A percentile compares a stretch with the other conserved stretches of the same genome.
Conservation (phyloP, 2,797 vertebrate genomes). For the Tiaroga cobitis region DNA sequence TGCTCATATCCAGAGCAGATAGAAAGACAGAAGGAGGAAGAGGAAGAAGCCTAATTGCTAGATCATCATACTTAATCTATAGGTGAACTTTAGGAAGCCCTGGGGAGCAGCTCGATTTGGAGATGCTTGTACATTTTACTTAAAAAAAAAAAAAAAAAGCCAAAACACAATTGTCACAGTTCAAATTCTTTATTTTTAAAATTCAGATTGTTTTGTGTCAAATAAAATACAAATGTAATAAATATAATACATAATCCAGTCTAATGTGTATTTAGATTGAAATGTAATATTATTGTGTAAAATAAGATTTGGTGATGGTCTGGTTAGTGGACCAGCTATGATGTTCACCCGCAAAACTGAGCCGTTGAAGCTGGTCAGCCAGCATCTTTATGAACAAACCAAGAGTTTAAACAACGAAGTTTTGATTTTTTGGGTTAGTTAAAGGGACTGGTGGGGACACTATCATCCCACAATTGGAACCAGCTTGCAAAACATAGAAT, state of each 20-base stretch:
- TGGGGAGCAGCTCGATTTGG: neutral
- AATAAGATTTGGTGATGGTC: neutral
- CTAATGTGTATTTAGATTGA: too few relatives aligned
- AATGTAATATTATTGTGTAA: neutral
- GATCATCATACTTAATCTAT: constrained; percentile 41
- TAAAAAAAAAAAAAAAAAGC: too few relatives aligned
- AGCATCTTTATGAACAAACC: neutral
- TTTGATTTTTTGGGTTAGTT: neutral
- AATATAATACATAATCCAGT: too few relatives aligned
- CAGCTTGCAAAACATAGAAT: too few relatives aligned
- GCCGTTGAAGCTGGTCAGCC: neutral
- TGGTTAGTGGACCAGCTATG: neutral
- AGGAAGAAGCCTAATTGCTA: constrained; percentile 37
- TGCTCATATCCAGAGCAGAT: constrained; percentile 68
- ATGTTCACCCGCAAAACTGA: neutral
- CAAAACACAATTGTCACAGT: neutral
- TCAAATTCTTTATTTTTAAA: neutral
- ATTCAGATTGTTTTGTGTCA: neutral
- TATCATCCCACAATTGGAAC: neutral
- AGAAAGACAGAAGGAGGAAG: constrained; percentile 55
- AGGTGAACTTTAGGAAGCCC: constrained; percentile 41
- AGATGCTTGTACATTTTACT: constrained; percentile 2
- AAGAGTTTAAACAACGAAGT: neutral
- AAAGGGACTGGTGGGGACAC: neutral
- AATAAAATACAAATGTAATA: neutral